Conservation (phyloP, 2,797 vertebrate genomes). For the Sebastes minor region DNA sequence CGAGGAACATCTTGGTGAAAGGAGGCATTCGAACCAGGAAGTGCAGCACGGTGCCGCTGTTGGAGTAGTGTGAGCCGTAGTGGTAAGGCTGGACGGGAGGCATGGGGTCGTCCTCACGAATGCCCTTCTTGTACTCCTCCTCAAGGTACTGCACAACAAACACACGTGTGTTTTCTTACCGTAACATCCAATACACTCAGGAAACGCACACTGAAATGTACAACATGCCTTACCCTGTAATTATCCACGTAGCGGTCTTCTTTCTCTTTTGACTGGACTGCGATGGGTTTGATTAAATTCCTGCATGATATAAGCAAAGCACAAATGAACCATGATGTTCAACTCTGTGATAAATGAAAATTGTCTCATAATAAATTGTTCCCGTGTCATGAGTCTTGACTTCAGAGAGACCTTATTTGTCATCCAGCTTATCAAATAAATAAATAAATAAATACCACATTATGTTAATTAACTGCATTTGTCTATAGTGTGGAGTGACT, state of each 20-base stretch:
- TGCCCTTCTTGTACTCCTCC: slow-evolving; percentile 95
- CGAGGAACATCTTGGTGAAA: slow-evolving; percentile 99
- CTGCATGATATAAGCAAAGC: slow-evolving; percentile 71
- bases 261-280: slow-evolving; percentile 98
- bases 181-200: background rate
- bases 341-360: background rate
- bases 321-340: background rate
- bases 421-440: background rate
- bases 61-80: slow-evolving; percentile 99
- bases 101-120: slow-evolving; percentile 97
- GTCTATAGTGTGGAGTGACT: background rate
- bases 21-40: slow-evolving; percentile 98
- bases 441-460: background rate
- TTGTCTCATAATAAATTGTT: background rate
- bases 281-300: slow-evolving; percentile 95
- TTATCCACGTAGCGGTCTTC: slow-evolving; percentile 98
- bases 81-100: slow-evolving; percentile 98
- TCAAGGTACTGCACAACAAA: slow-evolving; percentile 89
- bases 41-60: slow-evolving; percentile 97
- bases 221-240: slow-evolving; percentile 85
- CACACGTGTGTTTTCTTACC: background rate
- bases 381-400: background rate
- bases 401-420: background rate
- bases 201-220: background rate
- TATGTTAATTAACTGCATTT: background rate